Evolutionary conservation across 2,797 vertebrate genomes (phyloP).

Genomic region (Alcedo atthis): DNA sequence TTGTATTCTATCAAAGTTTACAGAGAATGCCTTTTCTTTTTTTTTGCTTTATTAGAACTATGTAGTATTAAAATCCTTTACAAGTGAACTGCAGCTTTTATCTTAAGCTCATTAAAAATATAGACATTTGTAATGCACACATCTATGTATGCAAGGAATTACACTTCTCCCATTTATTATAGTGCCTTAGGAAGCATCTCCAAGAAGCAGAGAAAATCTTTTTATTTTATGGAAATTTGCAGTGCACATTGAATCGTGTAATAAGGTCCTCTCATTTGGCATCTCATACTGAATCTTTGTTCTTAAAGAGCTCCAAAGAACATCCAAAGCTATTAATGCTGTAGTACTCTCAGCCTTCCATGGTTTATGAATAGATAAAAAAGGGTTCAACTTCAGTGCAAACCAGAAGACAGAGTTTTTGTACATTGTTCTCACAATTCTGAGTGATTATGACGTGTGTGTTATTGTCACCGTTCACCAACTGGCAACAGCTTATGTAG

Average conservation of each 20-base stretch:
- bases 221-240: neutral
- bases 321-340: accelerated
- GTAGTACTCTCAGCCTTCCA: neutral
- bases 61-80: neutral
- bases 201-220: neutral
- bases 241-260: neutral
- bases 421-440: neutral
- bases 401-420: neutral
- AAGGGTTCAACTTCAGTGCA: neutral
- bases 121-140: neutral
- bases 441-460: neutral
- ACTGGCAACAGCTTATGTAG: neutral
- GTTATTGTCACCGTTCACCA: neutral
- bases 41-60: neutral
- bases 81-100: neutral
- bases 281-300: neutral
- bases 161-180: neutral
- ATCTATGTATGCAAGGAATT: neutral
- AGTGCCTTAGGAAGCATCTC: neutral
- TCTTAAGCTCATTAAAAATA: neutral
- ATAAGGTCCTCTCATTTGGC: neutral
- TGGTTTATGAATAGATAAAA: neutral
- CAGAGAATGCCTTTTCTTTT: neutral
- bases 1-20: neutral
- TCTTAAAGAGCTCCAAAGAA: neutral